phyloP scores from a whole-genome alignment of 2,113 vertebrate species.

The Peromyscus californicus region DNA sequence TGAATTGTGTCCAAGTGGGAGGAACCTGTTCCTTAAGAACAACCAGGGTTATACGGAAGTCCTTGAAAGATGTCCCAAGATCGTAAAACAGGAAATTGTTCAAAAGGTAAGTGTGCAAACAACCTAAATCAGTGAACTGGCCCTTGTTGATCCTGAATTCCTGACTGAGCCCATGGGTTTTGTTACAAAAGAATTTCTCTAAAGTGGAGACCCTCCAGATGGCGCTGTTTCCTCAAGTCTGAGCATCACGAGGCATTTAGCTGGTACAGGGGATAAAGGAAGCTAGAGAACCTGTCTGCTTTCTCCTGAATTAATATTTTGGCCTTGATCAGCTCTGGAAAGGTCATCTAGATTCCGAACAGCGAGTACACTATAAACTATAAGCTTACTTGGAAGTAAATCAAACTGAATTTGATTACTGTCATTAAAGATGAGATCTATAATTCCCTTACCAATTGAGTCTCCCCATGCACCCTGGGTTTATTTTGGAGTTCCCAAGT shows the following conservation, averaged over 20 bases:
- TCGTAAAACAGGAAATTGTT: not conserved
- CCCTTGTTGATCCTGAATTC: not conserved
- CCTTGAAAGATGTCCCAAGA: not conserved
- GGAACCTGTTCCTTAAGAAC: not conserved
- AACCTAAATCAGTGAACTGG: not conserved
- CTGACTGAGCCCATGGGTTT: not conserved
- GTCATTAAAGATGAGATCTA: not conserved
- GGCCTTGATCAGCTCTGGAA: constrained; percentile 23
- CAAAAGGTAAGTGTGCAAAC: not conserved
- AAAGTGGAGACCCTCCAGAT: constrained; percentile 66
- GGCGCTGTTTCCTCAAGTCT: constrained; percentile 70
- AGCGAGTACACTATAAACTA: not conserved
- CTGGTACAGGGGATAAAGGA: not conserved
- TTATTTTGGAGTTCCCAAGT: not conserved
- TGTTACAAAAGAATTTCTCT: not conserved
- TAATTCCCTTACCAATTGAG: not conserved
- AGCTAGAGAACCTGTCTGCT: not conserved
- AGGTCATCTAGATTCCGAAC: not conserved
- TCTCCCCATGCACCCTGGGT: too few species aligned
- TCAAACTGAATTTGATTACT: not conserved
- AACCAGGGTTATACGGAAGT: not conserved
- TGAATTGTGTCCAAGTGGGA: not conserved
- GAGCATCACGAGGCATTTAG: not conserved
- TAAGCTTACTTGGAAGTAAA: not conserved
- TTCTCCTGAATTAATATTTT: not conserved